Conservation (phyloP, 2,797 vertebrate species). For the Hemibagrus guttatus region DNA sequence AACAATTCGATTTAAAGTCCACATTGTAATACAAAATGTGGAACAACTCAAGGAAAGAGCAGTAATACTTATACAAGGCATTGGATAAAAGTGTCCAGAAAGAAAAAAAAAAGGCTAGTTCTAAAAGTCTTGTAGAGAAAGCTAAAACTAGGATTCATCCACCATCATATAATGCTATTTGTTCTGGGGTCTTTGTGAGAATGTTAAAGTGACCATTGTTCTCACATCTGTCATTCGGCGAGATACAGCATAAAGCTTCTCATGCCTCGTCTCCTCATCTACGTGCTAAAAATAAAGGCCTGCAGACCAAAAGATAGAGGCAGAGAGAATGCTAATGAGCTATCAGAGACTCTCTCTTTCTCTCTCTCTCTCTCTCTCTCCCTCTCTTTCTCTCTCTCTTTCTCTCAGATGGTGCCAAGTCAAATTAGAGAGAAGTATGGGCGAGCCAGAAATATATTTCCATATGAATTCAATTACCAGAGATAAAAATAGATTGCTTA, state of each 20-base stretch:
- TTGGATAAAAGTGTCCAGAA: neutral
- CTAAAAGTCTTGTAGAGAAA: conserved; percentile 1
- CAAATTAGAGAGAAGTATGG: conserved; percentile 41
- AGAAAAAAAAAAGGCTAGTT: neutral
- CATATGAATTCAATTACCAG: conserved; percentile 38
- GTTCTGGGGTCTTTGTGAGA: conserved; percentile 2
- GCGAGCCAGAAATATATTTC: conserved; percentile 43
- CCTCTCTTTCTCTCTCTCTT: neutral
- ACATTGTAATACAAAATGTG: too few relatives aligned
- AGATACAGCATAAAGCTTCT: conserved; percentile 22
- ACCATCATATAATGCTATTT: neutral
- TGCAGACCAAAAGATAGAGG: conserved; percentile 32
- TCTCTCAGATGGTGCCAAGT: conserved; percentile 23
- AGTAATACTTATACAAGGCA: neutral
- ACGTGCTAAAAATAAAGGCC: conserved; percentile 20
- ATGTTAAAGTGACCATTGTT: conserved; percentile 54
- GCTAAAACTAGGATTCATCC: conserved; percentile 2
- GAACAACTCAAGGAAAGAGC: too few relatives aligned
- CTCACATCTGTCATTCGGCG: conserved; percentile 40
- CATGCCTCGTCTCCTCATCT: conserved; percentile 11
- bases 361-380: conserved; percentile 6
- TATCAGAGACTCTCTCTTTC: conserved; percentile 19
- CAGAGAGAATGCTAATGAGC: conserved; percentile 49
- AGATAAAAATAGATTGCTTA: conserved; percentile 59
- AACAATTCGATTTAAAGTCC: neutral